Evolutionary conservation across 2,888 invertebrate species (phyloP).

Genomic region (Harpalus rufipes): DNA sequence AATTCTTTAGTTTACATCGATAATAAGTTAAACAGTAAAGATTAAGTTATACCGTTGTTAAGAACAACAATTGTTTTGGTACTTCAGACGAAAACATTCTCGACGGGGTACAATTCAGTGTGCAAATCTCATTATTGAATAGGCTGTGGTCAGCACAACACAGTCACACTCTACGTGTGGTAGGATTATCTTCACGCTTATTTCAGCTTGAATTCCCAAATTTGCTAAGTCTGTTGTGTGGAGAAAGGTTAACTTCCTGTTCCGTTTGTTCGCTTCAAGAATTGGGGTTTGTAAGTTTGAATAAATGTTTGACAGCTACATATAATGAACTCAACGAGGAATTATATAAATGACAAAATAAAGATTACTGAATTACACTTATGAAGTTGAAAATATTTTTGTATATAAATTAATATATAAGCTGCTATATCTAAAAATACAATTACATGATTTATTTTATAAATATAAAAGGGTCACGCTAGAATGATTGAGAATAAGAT

Average conservation of each 20-base stretch:
- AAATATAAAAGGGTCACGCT: no score
- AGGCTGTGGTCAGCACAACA: constrained; percentile 27
- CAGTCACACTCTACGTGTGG: constrained; percentile 16
- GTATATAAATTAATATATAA: no score
- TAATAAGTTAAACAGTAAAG: constrained; percentile 49
- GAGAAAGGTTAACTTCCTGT: constrained; percentile 46
- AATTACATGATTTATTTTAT: no score
- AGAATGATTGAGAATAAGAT: no score
- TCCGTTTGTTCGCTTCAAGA: constrained; percentile 20
- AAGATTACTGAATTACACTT: neutral
- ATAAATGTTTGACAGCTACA: constrained; percentile 44
- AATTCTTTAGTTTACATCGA: constrained; percentile 40
- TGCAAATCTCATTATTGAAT: constrained; percentile 23
- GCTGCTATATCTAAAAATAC: no score
- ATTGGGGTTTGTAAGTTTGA: constrained; percentile 11
- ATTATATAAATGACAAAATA: constrained; percentile 1
- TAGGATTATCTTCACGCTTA: constrained; percentile 39
- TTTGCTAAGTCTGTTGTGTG: constrained; percentile 27
- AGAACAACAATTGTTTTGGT: constrained; percentile 49
- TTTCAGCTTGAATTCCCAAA: neutral
- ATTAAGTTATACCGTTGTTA: constrained; percentile 48
- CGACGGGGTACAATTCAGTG: constrained; percentile 15
- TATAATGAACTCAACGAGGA: constrained; percentile 28
- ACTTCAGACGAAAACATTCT: constrained; percentile 38
- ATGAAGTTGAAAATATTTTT: no score